phyloP scores from a whole-genome alignment of 37 sponge, comb jelly and placozoan genomes.

The Spongilla lacustris region DNA sequence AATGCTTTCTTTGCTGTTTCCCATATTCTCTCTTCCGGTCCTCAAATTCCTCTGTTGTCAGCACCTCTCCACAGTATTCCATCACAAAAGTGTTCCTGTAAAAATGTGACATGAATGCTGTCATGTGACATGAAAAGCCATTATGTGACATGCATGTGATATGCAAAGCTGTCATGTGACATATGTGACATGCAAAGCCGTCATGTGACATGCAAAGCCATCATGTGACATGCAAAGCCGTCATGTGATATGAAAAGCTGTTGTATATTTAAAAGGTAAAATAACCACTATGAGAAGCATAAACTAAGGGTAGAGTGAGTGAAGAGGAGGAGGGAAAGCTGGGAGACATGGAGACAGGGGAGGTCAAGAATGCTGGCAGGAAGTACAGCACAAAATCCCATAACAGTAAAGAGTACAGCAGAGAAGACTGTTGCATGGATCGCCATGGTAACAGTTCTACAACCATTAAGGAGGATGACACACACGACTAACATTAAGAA shows the following conservation, averaged over 20 bases:
- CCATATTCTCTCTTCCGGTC: slow-evolving; percentile 79
- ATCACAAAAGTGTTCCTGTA: slow-evolving; percentile 86
- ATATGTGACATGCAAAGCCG: background rate
- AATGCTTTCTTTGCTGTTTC: slow-evolving; percentile 83
- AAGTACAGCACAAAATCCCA: too few relatives aligned
- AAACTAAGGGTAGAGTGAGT: too few relatives aligned
- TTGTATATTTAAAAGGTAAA: background rate
- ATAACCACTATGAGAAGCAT: too few relatives aligned
- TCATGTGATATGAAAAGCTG: background rate
- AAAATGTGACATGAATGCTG: background rate
- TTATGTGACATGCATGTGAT: background rate
- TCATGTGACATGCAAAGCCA: background rate
- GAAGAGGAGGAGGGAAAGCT: too few relatives aligned
- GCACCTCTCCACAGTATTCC: slow-evolving; percentile 99
- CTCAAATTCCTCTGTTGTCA: slow-evolving; percentile 83
- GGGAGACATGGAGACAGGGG: too few relatives aligned
- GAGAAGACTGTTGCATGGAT: too few relatives aligned
- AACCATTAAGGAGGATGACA: too few relatives aligned
- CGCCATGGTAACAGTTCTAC: too few relatives aligned
- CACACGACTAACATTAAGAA: too few relatives aligned
- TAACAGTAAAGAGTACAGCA: too few relatives aligned
- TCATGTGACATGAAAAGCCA: background rate
- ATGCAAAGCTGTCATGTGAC: too few relatives aligned
- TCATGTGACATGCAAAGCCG: background rate
- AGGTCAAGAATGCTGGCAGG: too few relatives aligned